Conservation (phyloP, 1,140 invertebrate species). For the Zaprionus kolodkinae region DNA sequence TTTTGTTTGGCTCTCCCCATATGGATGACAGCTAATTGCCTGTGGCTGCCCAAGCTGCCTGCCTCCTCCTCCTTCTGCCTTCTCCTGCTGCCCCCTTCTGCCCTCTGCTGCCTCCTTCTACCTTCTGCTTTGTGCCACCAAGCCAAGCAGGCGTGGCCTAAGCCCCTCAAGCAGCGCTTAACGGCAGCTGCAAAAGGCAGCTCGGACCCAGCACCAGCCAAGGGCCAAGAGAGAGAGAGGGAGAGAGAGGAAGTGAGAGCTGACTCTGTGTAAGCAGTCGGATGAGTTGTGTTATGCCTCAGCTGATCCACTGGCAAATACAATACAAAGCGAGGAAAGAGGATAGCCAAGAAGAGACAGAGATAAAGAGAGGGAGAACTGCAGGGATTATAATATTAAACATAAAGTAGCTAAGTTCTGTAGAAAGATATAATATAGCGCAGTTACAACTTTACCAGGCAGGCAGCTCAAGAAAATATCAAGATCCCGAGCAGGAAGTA, state of each 20-base stretch:
- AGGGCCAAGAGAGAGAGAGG: background rate
- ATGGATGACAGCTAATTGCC: conserved; percentile 68
- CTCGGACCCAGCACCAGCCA: background rate
- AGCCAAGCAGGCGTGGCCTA: conserved; percentile 33
- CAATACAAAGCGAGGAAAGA: conserved; percentile 19
- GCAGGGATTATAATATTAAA: background rate
- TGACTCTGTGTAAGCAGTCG: conserved; percentile 47
- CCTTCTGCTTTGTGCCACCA: conserved; percentile 33
- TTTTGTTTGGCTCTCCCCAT: conserved; percentile 23
- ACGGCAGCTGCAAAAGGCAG: conserved; percentile 35
- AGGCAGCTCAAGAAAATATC: no score
- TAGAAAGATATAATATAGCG: no score
- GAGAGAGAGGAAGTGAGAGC: background rate
- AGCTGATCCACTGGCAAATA: conserved; percentile 54
- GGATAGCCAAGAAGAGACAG: background rate
- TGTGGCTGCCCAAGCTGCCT: conserved; percentile 36
- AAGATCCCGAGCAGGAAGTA: no score
- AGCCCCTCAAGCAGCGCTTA: conserved; percentile 56
- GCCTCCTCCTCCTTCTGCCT: background rate
- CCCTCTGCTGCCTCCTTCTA: background rate
- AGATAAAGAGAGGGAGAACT: background rate
- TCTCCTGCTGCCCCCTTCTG: background rate
- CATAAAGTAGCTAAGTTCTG: background rate
- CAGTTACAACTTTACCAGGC: no score
- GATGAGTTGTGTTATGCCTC: conserved; percentile 55